phyloP scores from a whole-genome alignment of 2,888 invertebrate species.

The Pelosia muscerda region DNA sequence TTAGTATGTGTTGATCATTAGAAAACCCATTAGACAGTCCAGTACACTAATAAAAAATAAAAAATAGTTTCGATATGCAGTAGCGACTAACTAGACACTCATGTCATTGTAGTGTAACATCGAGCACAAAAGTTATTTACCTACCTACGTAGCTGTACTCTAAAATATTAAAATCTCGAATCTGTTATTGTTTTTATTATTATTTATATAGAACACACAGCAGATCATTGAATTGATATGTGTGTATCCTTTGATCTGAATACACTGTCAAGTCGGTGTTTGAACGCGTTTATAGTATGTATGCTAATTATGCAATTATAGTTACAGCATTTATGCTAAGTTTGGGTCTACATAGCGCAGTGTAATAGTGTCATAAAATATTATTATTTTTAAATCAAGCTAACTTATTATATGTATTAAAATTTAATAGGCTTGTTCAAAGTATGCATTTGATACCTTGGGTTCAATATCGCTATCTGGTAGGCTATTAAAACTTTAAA shows the following conservation, averaged over 20 bases:
- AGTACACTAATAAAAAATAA: slow-evolving; percentile 53
- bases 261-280: too few relatives aligned
- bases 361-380: neutral
- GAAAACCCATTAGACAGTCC: slow-evolving; percentile 50
- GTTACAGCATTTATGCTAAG: neutral
- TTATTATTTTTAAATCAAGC: too few relatives aligned
- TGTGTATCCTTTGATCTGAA: too few relatives aligned
- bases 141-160: too few relatives aligned
- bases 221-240: too few relatives aligned
- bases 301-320: too few relatives aligned
- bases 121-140: slow-evolving; percentile 21
- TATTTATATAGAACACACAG: too few relatives aligned
- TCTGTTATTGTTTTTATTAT: too few relatives aligned
- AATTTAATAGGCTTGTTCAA: neutral
- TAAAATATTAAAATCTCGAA: too few relatives aligned
- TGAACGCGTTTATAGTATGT: too few relatives aligned
- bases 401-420: too few relatives aligned
- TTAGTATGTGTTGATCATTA: slow-evolving; percentile 63
- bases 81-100: slow-evolving; percentile 50
- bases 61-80: slow-evolving; percentile 50
- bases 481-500: neutral
- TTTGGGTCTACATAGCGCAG: neutral
- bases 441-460: neutral
- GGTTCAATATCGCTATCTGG: neutral
- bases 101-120: slow-evolving; percentile 46